These are phyloP conservation scores for Eupsilia transversa DNA, from an alignment of 2,888 invertebrate genomes.

Conservation along the genomic window DNA sequence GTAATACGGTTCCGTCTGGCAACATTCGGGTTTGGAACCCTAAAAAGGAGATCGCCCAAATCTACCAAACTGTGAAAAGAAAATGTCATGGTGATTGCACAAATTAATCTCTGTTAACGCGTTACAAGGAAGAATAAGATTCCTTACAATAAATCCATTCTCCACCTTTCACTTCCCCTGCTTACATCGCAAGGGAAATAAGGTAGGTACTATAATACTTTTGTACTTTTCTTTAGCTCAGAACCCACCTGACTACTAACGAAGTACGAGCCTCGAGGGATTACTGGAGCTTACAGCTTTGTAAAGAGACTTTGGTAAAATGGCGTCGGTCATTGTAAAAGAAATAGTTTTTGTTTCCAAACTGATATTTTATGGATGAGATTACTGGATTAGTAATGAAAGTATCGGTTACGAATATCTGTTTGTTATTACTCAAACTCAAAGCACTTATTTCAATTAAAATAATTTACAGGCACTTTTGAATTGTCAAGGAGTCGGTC, in stretches of 20 bases:
- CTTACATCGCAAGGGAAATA: constrained; percentile 61
- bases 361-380: constrained; percentile 12
- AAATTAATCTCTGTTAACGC: constrained; percentile 23
- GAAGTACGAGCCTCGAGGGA: constrained; percentile 59
- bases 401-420: neutral
- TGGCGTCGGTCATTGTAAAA: constrained; percentile 37
- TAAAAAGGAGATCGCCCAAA: neutral
- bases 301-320: constrained; percentile 54
- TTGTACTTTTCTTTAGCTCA: constrained; percentile 56
- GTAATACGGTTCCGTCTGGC: no score
- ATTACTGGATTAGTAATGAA: constrained; percentile 10
- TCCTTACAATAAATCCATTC: constrained; percentile 26
- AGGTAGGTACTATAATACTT: constrained; percentile 56
- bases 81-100: constrained; percentile 6
- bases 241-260: constrained; percentile 59
- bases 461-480: no score
- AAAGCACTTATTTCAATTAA: no score
- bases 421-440: constrained; percentile 5
- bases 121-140: constrained; percentile 4
- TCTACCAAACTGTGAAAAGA: neutral
- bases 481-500: no score
- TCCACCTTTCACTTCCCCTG: constrained; percentile 15
- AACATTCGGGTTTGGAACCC: no score
- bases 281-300: constrained; percentile 59
- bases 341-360: constrained; percentile 32